Conservation (phyloP, 2,797 vertebrate genomes). For the Urocyon cinereoargenteus region DNA sequence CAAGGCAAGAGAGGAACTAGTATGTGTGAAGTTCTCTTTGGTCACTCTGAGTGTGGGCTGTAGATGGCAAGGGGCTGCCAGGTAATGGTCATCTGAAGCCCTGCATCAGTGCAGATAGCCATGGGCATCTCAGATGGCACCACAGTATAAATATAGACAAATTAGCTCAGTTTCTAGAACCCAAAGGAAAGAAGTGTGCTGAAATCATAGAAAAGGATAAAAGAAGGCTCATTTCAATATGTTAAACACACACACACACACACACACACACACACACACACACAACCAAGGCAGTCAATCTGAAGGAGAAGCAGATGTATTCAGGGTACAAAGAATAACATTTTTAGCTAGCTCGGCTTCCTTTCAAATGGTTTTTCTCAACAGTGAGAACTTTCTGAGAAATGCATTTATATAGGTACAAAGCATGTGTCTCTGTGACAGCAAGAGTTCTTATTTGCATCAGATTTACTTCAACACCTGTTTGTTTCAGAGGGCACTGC, state of each 20-base stretch:
- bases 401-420: slow-evolving; percentile 75
- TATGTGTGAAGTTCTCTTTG: background rate
- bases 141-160: background rate
- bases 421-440: slow-evolving; percentile 54
- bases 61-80: background rate
- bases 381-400: slow-evolving; percentile 71
- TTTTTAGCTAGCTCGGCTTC: slow-evolving; percentile 75
- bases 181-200: slow-evolving; percentile 50
- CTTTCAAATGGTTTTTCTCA: slow-evolving; percentile 71
- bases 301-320: slow-evolving; percentile 71
- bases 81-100: background rate
- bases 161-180: slow-evolving; percentile 40
- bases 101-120: background rate
- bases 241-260: slow-evolving; percentile 59
- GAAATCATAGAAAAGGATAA: slow-evolving; percentile 58
- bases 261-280: slow-evolving; percentile 57
- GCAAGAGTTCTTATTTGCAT: slow-evolving; percentile 73
- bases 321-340: slow-evolving; percentile 71
- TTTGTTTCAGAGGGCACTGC: slow-evolving; percentile 72
- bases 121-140: background rate
- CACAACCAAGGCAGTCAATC: slow-evolving; percentile 65
- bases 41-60: background rate
- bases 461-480: slow-evolving; percentile 76
- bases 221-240: slow-evolving; percentile 72
- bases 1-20: background rate